phyloP scores from a whole-genome alignment of 1,140 invertebrate genomes.

The Heliconius eleuchia region DNA sequence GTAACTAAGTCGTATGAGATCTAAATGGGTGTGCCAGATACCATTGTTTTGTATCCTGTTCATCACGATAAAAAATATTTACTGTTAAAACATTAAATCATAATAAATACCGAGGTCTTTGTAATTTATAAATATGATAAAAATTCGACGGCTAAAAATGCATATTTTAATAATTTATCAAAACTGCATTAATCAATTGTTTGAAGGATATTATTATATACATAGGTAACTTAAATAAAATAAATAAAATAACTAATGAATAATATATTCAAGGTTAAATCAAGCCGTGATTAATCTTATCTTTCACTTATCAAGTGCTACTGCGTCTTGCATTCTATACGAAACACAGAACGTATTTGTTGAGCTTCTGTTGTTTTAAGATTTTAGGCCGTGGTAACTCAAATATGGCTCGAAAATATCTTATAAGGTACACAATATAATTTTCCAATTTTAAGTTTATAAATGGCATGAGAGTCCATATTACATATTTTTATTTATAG shows the following conservation, averaged over 20 bases:
- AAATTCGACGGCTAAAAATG: slow-evolving; percentile 1
- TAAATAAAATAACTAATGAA: neutral
- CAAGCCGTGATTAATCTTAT: neutral
- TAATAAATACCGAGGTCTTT: slow-evolving; percentile 5
- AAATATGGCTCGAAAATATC: neutral
- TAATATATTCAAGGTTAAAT: neutral
- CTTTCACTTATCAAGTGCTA: neutral
- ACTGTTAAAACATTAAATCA: neutral
- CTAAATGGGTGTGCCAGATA: slow-evolving; percentile 5
- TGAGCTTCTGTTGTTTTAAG: neutral
- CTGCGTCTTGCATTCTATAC: neutral
- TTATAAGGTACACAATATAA: neutral
- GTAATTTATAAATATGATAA: neutral
- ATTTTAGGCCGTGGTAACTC: neutral
- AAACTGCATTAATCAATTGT: slow-evolving; percentile 8
- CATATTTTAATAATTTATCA: slow-evolving; percentile 9
- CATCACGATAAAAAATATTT: neutral
- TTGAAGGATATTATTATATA: neutral
- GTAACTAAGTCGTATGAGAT: neutral
- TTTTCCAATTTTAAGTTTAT: neutral
- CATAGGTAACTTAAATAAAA: neutral
- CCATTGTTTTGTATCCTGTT: slow-evolving; percentile 5
- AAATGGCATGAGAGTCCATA: neutral
- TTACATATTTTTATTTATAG: neutral
- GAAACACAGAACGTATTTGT: neutral